phyloP scores from a whole-genome alignment of 2,113 vertebrate species.

The Micromys minutus region DNA sequence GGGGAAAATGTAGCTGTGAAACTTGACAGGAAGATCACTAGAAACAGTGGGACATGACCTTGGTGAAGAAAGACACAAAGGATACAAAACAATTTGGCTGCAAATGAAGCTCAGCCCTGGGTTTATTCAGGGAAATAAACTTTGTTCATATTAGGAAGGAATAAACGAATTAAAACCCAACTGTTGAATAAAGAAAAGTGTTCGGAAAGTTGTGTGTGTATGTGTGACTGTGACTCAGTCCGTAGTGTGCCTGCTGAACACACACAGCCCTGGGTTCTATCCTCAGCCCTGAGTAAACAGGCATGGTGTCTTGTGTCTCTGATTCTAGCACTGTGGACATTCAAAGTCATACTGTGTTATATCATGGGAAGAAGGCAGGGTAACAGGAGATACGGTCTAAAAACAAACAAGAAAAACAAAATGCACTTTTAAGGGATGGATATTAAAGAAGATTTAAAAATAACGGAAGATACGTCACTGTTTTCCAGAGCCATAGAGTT shows the following conservation, averaged over 20 bases:
- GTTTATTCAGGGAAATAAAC: slow-evolving; percentile 22
- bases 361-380: neutral
- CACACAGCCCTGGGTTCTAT: neutral
- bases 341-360: neutral
- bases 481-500: neutral
- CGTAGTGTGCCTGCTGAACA: too few species aligned
- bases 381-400: neutral
- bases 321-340: neutral
- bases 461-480: neutral
- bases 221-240: neutral
- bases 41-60: neutral
- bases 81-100: neutral
- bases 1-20: neutral
- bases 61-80: neutral
- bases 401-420: neutral
- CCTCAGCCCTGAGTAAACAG: neutral
- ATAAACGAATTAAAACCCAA: neutral
- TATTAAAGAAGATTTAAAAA: slow-evolving; percentile 14
- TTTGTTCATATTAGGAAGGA: neutral
- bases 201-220: neutral
- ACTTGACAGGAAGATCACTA: neutral
- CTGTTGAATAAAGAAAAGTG: neutral
- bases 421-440: neutral
- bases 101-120: neutral
- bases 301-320: too few species aligned